A percentile compares a stretch with the other conserved stretches of the same genome.
These are phyloP conservation scores for Lithobates pipiens DNA, from an alignment of 2,797 vertebrate species.

Conservation along the genomic window DNA sequence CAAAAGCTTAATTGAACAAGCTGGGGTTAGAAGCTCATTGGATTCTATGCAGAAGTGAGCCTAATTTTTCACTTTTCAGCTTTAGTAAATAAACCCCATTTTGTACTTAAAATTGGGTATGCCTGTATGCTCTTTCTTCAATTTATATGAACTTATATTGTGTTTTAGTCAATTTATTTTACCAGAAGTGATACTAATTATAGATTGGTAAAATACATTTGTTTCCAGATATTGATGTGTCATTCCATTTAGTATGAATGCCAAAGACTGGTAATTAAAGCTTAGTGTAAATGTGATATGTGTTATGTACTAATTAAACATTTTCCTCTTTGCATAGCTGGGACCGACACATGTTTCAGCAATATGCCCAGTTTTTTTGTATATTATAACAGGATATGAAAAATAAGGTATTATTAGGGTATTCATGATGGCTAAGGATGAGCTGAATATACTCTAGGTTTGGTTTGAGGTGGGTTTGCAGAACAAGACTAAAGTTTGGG, in stretches of 20 bases:
- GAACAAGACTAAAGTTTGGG: no score
- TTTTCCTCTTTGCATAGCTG: conserved; percentile 4
- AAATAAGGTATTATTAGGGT: not conserved
- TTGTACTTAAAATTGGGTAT: no score
- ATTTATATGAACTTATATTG: not conserved
- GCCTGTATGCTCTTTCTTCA: no score
- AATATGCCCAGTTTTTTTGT: conserved; percentile 31
- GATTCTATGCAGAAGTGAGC: no score
- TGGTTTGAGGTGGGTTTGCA: no score
- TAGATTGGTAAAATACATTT: conserved; percentile 34
- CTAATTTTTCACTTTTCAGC: no score
- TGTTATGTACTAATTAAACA: conserved; percentile 40
- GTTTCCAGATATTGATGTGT: conserved; percentile 31
- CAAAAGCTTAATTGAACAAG: no score
- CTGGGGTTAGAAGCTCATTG: no score
- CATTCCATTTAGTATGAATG: conserved; percentile 11
- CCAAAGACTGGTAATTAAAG: conserved; percentile 42
- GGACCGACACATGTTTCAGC: conserved; percentile 44
- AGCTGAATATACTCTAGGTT: no score
- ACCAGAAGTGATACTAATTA: conserved; percentile 17
- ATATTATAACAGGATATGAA: not conserved
- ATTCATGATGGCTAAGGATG: not conserved
- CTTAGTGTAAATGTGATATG: conserved; percentile 18
- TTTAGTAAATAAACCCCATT: no score
- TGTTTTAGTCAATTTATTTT: not conserved